phyloP scores from a whole-genome alignment of 35 echinoderm and acorn worm species.

The Chiridota heheva region DNA sequence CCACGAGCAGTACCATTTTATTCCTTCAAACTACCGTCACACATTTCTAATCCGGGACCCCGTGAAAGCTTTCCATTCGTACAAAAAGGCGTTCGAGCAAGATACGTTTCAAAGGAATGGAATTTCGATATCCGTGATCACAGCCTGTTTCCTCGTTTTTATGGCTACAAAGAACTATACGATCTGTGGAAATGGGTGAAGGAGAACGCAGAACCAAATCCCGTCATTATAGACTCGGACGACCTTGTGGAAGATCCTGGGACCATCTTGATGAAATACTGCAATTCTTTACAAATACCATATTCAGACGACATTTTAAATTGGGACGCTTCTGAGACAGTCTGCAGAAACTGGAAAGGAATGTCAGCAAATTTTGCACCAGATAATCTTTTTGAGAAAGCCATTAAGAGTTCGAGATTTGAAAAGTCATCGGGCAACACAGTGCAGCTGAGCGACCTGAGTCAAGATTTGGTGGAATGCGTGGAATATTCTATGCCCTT shows the following conservation, averaged over 20 bases:
- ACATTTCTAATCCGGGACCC: slow-evolving; percentile 19
- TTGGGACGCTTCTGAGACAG: not conserved
- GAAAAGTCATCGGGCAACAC: not conserved
- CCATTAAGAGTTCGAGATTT: slow-evolving; percentile 19
- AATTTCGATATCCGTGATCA: too few species aligned
- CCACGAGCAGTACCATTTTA: not conserved
- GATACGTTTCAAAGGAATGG: too few species aligned
- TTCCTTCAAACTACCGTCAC: not conserved
- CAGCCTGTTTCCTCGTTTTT: too few species aligned
- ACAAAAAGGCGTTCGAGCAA: too few species aligned
- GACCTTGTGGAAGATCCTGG: slow-evolving; percentile 30
- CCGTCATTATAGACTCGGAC: slow-evolving; percentile 42
- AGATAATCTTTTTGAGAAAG: not conserved
- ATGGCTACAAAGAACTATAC: slow-evolving; percentile 31
- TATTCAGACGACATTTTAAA: not conserved
- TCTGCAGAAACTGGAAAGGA: slow-evolving; percentile 10
- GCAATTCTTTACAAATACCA: slow-evolving; percentile 1
- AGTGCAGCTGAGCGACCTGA: not conserved
- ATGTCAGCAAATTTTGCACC: not conserved
- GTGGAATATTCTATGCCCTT: slow-evolving; percentile 15
- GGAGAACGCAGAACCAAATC: slow-evolving; percentile 16
- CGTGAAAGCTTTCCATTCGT: not conserved
- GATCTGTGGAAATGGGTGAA: slow-evolving; percentile 18
- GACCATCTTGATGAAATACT: slow-evolving; percentile 22
- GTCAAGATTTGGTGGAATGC: not conserved